Percentiles rank a stretch among this genome's conserved stretches.
Evolutionary conservation across 2,797 vertebrate genomes (phyloP).

Genomic region (Vireo griseus): DNA sequence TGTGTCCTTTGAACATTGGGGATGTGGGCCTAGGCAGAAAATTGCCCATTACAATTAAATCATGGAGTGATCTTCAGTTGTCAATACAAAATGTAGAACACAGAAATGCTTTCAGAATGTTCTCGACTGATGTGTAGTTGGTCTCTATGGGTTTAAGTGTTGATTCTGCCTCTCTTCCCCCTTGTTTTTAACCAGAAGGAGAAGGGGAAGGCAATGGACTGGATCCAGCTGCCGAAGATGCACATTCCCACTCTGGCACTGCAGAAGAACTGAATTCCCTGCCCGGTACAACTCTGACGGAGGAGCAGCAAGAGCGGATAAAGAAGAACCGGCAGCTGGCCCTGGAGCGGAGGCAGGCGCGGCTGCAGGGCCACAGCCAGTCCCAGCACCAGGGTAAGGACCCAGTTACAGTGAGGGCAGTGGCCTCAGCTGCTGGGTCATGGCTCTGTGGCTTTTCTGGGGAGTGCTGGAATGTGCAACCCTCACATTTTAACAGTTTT

Average conservation of each 20-base stretch:
- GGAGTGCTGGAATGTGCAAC: not conserved
- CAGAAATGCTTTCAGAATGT: not conserved
- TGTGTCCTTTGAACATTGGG: not conserved
- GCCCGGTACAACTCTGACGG: slow-evolving; percentile 69
- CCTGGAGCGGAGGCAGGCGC: slow-evolving; percentile 83
- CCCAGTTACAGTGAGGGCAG: rapidly evolving
- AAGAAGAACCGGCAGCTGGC: slow-evolving; percentile 85
- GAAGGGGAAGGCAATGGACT: not conserved
- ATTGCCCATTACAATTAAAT: not conserved
- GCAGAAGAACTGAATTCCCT: slow-evolving; percentile 57
- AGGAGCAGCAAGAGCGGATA: slow-evolving; percentile 85
- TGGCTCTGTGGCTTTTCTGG: not conserved
- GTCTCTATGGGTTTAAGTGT: not conserved
- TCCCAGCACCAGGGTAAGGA: slow-evolving; percentile 48
- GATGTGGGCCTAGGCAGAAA: not conserved
- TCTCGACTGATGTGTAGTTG: not conserved
- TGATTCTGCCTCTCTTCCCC: not conserved
- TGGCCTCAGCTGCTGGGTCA: not conserved
- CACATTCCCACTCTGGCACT: not conserved
- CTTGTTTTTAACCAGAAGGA: slow-evolving; percentile 22
- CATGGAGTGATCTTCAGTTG: not conserved
- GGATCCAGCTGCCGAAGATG: not conserved
- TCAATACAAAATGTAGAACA: not conserved
- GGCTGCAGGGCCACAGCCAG: slow-evolving; percentile 71
- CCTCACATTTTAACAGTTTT: not conserved